phyloP scores from a whole-genome alignment of 2,797 vertebrate species.

The Cuculus canorus region DNA sequence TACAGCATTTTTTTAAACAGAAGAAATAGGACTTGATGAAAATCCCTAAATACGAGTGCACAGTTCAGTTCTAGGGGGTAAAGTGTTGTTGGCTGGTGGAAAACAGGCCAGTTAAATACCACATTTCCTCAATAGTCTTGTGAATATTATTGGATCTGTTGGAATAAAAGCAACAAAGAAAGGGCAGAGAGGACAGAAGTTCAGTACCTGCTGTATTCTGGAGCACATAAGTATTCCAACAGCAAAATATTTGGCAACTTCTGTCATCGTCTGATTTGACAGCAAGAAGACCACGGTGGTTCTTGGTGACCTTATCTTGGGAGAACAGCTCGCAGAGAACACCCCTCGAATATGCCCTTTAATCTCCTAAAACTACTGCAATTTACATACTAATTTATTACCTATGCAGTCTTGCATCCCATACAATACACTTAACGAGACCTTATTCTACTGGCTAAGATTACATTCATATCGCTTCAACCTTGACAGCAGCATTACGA shows the following conservation, averaged over 20 bases:
- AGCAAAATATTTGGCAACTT: not conserved
- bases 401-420: not conserved
- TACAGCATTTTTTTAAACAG: not conserved
- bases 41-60: not conserved
- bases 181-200: not conserved
- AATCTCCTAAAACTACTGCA: not conserved
- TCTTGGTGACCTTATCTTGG: not conserved
- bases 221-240: not conserved
- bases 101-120: not conserved
- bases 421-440: not conserved
- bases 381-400: constrained; percentile 37
- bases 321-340: not conserved
- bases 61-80: not conserved
- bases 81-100: not conserved
- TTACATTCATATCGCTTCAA: not conserved
- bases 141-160: not conserved
- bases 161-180: not conserved
- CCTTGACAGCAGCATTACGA: not conserved
- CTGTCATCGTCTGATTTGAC: not conserved
- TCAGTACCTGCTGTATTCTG: not conserved
- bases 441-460: not conserved
- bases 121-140: not conserved
- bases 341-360: not conserved
- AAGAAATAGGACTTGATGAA: not conserved
- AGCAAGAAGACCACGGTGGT: not conserved